A percentile compares a stretch with the other conserved stretches of the same genome.
phyloP scores from a whole-genome alignment of 2,797 vertebrate genomes.

The Melanotaenia parkinsoni region DNA sequence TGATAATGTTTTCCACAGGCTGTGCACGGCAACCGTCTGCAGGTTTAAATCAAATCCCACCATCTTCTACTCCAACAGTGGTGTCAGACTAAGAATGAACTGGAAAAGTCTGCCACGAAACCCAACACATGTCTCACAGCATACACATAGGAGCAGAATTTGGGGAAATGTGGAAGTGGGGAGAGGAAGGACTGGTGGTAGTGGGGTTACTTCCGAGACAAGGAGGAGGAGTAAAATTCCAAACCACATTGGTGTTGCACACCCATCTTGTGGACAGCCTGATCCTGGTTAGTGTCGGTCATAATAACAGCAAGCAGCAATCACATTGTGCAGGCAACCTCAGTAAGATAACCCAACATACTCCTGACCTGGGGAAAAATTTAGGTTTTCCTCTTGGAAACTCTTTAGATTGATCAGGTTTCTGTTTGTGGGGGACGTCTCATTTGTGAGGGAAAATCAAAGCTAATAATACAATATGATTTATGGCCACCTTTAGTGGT shows the following conservation, averaged over 20 bases:
- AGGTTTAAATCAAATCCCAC: slow-evolving; percentile 67
- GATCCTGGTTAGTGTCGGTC: slow-evolving; percentile 69
- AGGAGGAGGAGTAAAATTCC: slow-evolving; percentile 32
- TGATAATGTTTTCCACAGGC: slow-evolving; percentile 74
- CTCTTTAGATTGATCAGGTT: slow-evolving; percentile 49
- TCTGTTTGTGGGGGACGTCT: slow-evolving; percentile 70
- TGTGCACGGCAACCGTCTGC: slow-evolving; percentile 67
- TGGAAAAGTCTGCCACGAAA: slow-evolving; percentile 44
- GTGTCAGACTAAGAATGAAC: slow-evolving; percentile 50
- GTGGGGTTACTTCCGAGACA: slow-evolving; percentile 43
- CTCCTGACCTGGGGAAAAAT: slow-evolving; percentile 35
- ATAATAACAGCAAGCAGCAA: slow-evolving; percentile 70
- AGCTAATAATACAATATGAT: slow-evolving; percentile 55
- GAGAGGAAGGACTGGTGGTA: slow-evolving; percentile 20
- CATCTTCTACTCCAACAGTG: slow-evolving; percentile 25
- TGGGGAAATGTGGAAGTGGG: slow-evolving; percentile 29
- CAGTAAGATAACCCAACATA: slow-evolving; percentile 42
- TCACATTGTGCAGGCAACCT: slow-evolving; percentile 53
- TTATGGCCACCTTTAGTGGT: slow-evolving; percentile 35
- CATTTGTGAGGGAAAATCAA: slow-evolving; percentile 38
- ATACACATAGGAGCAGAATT: slow-evolving; percentile 44
- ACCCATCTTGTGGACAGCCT: slow-evolving; percentile 47
- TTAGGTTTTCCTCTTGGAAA: slow-evolving; percentile 51
- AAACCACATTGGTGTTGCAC: slow-evolving; percentile 52
- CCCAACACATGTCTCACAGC: slow-evolving; percentile 28